Evolutionary conservation across 53 echinoderm and acorn worm genomes (phyloP).

Genomic region (Hippasteria phrygiana): DNA sequence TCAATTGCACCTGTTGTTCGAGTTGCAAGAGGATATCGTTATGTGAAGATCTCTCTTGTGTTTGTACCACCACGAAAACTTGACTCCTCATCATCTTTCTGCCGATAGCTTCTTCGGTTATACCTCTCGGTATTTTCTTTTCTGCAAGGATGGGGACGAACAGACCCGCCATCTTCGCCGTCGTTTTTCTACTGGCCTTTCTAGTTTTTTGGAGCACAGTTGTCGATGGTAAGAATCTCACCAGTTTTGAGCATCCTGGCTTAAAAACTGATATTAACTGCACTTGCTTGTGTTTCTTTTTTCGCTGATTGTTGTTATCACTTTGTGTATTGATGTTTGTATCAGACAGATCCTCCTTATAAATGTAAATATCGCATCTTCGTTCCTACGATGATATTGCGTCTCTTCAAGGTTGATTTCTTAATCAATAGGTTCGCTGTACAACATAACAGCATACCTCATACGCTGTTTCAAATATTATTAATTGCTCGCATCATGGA

Average conservation of each 20-base stretch:
- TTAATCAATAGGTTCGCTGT: too few species aligned
- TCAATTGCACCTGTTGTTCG: neutral
- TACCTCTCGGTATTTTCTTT: neutral
- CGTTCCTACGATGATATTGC: too few species aligned
- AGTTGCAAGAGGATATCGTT: neutral
- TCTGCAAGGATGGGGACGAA: slow-evolving; percentile 11
- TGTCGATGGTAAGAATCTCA: slow-evolving; percentile 3
- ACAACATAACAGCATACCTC: too few species aligned
- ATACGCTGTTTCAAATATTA: too few species aligned
- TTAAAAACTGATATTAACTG: too few species aligned
- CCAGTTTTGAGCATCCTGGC: too few species aligned
- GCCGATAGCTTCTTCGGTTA: neutral
- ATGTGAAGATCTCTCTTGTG: neutral
- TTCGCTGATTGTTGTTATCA: too few species aligned
- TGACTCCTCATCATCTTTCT: neutral
- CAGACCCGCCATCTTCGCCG: slow-evolving; percentile 15
- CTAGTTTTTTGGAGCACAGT: slow-evolving; percentile 20
- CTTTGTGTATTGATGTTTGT: too few species aligned
- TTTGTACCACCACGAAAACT: neutral
- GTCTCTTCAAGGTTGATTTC: too few species aligned
- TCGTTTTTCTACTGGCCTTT: slow-evolving; percentile 26
- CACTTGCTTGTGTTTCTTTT: neutral
- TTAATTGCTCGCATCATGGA: too few species aligned
- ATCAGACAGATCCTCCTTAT: too few species aligned
- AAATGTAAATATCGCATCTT: too few species aligned